A percentile compares a stretch with the other conserved stretches of the same genome.
Conservation (phyloP, 2,888 invertebrate species). For the Mesorhabditis belari region DNA sequence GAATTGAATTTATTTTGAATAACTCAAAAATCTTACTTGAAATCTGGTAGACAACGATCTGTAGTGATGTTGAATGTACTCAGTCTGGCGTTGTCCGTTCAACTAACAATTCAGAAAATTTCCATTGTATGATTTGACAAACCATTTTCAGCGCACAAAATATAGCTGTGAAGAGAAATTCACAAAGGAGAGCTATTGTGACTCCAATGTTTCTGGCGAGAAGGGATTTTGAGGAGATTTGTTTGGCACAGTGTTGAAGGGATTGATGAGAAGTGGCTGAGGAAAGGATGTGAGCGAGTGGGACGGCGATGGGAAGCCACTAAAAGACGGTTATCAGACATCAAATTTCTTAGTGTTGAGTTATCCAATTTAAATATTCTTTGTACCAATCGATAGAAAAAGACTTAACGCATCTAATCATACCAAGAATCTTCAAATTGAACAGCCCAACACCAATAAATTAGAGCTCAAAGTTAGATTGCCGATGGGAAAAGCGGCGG, state of each 20-base stretch:
- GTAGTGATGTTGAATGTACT: not conserved
- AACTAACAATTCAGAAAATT: too few species aligned
- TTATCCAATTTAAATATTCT: too few species aligned
- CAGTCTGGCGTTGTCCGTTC: not conserved
- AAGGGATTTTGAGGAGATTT: not conserved
- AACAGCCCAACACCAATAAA: too few species aligned
- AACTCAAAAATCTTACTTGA: not conserved
- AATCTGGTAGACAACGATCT: not conserved
- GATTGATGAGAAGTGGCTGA: not conserved
- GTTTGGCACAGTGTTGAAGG: not conserved
- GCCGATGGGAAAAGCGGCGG: too few species aligned
- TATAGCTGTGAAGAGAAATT: not conserved
- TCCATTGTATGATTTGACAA: not conserved
- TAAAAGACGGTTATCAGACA: too few species aligned
- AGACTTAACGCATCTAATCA: too few species aligned
- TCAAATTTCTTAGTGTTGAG: too few species aligned
- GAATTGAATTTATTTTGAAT: not conserved
- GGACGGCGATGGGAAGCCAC: not conserved
- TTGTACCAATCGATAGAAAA: too few species aligned
- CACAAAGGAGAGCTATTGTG: not conserved
- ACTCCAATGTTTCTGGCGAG: not conserved
- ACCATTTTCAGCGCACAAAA: not conserved
- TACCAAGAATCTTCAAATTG: too few species aligned
- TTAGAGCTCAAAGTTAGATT: too few species aligned
- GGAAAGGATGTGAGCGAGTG: not conserved